These are phyloP conservation scores for Hycleus cichorii DNA, from an alignment of 1,140 invertebrate species.

Conservation along the genomic window DNA sequence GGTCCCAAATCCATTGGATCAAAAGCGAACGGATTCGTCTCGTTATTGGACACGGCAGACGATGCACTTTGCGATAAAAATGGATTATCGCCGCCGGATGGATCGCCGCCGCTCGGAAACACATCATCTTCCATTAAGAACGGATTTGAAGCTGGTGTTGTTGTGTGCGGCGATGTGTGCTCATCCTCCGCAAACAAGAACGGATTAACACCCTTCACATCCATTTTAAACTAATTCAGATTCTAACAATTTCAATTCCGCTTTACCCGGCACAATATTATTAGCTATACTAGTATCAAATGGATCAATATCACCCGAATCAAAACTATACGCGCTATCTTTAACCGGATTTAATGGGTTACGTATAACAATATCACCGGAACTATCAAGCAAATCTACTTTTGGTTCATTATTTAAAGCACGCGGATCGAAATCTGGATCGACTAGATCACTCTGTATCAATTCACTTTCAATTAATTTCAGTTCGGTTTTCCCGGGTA, in stretches of 20 bases:
- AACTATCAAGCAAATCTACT: conserved; percentile 47
- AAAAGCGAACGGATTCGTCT: conserved; percentile 58
- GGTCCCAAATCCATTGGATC: conserved; percentile 45
- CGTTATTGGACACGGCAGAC: conserved; percentile 25
- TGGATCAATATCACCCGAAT: conserved; percentile 51
- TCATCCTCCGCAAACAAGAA: conserved; percentile 67
- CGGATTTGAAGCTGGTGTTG: conserved; percentile 54
- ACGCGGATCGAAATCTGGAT: conserved; percentile 50
- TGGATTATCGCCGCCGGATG: conserved; percentile 49
- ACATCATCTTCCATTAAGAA: conserved; percentile 57
- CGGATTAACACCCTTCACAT: conserved; percentile 56
- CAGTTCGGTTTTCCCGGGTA: conserved; percentile 67
- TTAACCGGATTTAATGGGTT: conserved; percentile 60
- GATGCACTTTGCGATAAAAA: conserved; percentile 39
- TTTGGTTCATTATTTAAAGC: conserved; percentile 42
- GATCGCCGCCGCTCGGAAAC: conserved; percentile 25
- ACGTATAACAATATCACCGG: conserved; percentile 55
- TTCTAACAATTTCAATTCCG: conserved; percentile 66
- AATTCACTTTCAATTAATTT: conserved; percentile 67
- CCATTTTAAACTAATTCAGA: conserved; percentile 53
- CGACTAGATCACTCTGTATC: conserved; percentile 27
- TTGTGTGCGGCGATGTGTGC: conserved; percentile 33
- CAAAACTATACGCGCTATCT: conserved; percentile 36
- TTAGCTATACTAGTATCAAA: conserved; percentile 73
- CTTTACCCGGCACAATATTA: conserved; percentile 66